Evolutionary conservation across 92 coral and sea anemone species (phyloP).

Genomic region (Scolanthus callimorphus): DNA sequence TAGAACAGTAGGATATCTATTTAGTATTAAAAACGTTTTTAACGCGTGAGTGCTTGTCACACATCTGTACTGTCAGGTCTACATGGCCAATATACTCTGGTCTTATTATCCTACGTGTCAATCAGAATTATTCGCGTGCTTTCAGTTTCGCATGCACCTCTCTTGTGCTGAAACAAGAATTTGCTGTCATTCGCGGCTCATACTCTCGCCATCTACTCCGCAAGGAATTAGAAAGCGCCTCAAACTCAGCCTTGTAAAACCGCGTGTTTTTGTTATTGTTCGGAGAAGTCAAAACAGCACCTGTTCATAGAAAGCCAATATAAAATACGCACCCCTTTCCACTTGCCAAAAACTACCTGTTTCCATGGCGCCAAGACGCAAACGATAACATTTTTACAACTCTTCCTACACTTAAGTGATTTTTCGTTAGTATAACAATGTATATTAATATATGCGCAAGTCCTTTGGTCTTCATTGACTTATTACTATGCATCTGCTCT

Average conservation of each 20-base stretch:
- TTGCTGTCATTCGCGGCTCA: no score
- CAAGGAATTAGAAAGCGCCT: conserved; percentile 9
- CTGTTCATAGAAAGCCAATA: conserved; percentile 28
- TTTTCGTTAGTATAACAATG: not conserved
- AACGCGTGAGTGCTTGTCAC: no score
- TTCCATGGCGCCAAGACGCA: conserved; percentile 37
- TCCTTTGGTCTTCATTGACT: not conserved
- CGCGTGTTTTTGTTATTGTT: conserved; percentile 35
- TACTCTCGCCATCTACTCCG: no score
- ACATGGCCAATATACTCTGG: not conserved
- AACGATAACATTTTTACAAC: conserved; percentile 4
- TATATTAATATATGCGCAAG: not conserved
- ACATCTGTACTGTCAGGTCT: not conserved
- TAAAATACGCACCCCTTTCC: conserved; percentile 1
- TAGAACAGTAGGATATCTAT: not conserved
- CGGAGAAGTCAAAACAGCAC: conserved; percentile 35
- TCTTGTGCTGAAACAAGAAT: no score
- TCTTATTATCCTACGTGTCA: no score
- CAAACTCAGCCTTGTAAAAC: no score
- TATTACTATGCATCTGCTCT: not conserved
- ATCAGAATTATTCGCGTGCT: no score
- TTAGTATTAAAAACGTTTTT: not conserved
- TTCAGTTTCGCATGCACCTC: no score
- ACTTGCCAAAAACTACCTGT: conserved; percentile 8
- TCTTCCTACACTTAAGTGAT: not conserved